Percentiles rank a stretch among this genome's conserved stretches.
These are phyloP conservation scores for Bembecia ichneumoniformis DNA, from an alignment of 2,888 invertebrate genomes.

Conservation along the genomic window DNA sequence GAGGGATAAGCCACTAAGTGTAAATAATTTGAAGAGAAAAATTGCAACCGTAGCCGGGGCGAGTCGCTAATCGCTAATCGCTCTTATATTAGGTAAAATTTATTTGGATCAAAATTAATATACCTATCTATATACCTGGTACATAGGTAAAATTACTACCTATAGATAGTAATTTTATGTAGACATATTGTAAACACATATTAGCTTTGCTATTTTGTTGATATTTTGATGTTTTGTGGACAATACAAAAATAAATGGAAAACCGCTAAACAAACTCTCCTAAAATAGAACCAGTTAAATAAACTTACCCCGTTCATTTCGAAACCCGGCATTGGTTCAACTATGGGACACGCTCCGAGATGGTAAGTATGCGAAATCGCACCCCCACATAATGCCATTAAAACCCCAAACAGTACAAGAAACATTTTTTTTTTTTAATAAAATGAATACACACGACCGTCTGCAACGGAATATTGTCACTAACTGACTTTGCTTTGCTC, in stretches of 20 bases:
- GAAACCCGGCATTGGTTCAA: conserved; percentile 81
- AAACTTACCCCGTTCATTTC: conserved; percentile 78
- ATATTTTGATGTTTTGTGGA: no score
- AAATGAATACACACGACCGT: background rate
- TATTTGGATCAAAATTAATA: no score
- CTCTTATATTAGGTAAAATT: no score
- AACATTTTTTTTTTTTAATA: conserved; percentile 4
- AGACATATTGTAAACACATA: no score
- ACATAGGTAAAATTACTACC: no score
- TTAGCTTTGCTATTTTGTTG: no score
- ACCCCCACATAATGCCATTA: conserved; percentile 30
- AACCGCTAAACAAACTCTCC: background rate
- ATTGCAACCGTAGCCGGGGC: no score
- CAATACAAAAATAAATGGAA: background rate
- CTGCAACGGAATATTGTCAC: background rate
- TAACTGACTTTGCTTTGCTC: background rate
- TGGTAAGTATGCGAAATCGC: conserved; percentile 77
- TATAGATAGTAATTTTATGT: no score
- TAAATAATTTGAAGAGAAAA: no score
- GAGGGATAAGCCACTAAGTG: no score
- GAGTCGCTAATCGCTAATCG: no score
- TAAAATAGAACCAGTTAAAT: background rate
- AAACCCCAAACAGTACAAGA: conserved; percentile 4
- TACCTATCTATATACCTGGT: no score
- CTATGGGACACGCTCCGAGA: conserved; percentile 80